Evolutionary conservation across 1,140 invertebrate genomes (phyloP).

Genomic region (Dreissena polymorpha): DNA sequence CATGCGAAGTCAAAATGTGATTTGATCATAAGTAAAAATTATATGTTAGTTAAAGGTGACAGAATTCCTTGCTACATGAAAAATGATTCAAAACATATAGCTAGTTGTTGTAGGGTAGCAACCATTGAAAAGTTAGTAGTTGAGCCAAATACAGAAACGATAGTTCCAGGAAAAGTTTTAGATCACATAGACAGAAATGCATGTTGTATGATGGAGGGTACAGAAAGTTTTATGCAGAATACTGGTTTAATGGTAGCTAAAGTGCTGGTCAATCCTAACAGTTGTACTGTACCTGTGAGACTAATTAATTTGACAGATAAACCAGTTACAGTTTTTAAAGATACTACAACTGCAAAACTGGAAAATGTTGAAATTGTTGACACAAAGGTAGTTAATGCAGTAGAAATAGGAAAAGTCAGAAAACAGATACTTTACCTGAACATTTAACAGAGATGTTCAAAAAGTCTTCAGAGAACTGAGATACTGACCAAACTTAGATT

Average conservation of each 20-base stretch:
- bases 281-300: conserved; percentile 6
- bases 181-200: background rate
- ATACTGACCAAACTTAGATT: too few relatives aligned
- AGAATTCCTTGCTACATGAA: conserved; percentile 21
- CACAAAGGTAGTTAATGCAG: conserved; percentile 9
- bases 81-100: background rate
- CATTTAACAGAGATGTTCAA: too few relatives aligned
- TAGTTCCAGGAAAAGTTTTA: conserved; percentile 3
- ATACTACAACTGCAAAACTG: conserved; percentile 18
- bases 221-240: conserved; percentile 9
- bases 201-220: background rate
- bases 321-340: background rate
- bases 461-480: too few relatives aligned
- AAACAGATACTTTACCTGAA: conserved; percentile 9
- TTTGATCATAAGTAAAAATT: conserved; percentile 14
- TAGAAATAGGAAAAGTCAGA: conserved; percentile 1
- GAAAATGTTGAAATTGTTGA: conserved; percentile 29
- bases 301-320: conserved; percentile 15
- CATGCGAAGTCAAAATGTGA: conserved; percentile 16
- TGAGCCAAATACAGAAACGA: background rate
- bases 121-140: background rate
- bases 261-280: conserved; percentile 13
- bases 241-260: conserved; percentile 30
- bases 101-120: conserved; percentile 9
- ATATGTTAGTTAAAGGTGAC: conserved; percentile 1